These are phyloP conservation scores for Eurystomus gularis DNA, from an alignment of 2,113 vertebrate species.

Conservation along the genomic window DNA sequence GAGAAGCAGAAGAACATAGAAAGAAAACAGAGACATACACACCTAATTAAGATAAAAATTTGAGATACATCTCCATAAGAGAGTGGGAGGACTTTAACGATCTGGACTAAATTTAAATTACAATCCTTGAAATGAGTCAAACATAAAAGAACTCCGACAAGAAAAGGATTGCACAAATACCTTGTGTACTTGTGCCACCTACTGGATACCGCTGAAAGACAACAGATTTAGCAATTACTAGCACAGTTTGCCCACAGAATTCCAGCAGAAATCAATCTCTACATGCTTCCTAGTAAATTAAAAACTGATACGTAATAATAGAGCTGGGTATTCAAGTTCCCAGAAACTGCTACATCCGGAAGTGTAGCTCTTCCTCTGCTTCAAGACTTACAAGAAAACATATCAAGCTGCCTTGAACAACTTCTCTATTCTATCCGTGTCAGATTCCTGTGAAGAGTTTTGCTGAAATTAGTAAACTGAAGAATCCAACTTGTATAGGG, in stretches of 20 bases:
- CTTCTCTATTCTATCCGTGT: neutral
- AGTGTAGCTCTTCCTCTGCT: neutral
- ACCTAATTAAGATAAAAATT: neutral
- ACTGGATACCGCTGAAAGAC: neutral
- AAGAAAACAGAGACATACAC: neutral
- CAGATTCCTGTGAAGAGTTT: neutral
- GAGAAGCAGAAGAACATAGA: neutral
- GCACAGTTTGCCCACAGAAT: neutral
- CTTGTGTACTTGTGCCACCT: constrained; percentile 26
- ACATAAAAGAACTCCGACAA: constrained; percentile 54
- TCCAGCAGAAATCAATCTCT: neutral
- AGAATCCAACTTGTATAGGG: neutral
- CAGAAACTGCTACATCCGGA: neutral
- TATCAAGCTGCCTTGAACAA: neutral
- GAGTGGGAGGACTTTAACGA: neutral
- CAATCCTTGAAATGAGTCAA: neutral
- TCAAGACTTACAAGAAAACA: neutral
- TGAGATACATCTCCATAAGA: neutral
- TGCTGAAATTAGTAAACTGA: neutral
- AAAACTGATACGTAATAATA: neutral
- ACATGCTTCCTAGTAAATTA: neutral
- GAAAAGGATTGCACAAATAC: neutral
- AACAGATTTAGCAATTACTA: neutral
- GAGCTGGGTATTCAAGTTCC: neutral
- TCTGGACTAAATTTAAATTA: neutral